Evolutionary conservation across 2,888 invertebrate species (phyloP).

Genomic region (Dryadula phaetusa): DNA sequence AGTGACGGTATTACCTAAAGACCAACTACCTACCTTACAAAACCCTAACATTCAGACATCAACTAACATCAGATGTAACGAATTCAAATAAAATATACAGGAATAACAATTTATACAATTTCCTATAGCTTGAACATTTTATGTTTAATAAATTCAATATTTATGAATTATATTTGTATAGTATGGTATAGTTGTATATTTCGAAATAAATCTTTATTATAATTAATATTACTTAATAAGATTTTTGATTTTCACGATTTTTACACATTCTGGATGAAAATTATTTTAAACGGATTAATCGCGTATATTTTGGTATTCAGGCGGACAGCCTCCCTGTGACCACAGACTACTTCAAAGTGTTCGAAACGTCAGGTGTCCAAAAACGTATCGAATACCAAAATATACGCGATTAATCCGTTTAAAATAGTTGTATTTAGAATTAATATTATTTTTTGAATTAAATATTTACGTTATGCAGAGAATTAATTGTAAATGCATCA

Average conservation of each 20-base stretch:
- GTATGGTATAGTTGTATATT: neutral
- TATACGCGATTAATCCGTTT: too few species aligned
- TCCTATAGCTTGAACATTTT: neutral
- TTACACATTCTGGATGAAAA: too few species aligned
- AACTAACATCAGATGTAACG: conserved; percentile 39
- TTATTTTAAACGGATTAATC: too few species aligned
- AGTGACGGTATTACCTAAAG: conserved; percentile 13
- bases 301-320: too few species aligned
- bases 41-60: conserved; percentile 34
- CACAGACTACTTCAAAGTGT: too few species aligned
- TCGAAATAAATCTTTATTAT: neutral
- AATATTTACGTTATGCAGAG: conserved; percentile 13
- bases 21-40: conserved; percentile 29
- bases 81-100: conserved; percentile 35
- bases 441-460: neutral
- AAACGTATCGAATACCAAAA: too few species aligned
- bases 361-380: too few species aligned
- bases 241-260: too few species aligned
- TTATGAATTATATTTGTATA: neutral
- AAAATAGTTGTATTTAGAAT: neutral
- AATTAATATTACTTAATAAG: too few species aligned
- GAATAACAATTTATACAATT: conserved; percentile 18
- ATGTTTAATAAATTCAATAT: conserved; percentile 25
- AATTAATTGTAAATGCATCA: neutral
- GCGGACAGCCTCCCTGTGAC: too few species aligned